phyloP scores from a whole-genome alignment of 23 tunicate genomes.

The Ascidia mentula region DNA sequence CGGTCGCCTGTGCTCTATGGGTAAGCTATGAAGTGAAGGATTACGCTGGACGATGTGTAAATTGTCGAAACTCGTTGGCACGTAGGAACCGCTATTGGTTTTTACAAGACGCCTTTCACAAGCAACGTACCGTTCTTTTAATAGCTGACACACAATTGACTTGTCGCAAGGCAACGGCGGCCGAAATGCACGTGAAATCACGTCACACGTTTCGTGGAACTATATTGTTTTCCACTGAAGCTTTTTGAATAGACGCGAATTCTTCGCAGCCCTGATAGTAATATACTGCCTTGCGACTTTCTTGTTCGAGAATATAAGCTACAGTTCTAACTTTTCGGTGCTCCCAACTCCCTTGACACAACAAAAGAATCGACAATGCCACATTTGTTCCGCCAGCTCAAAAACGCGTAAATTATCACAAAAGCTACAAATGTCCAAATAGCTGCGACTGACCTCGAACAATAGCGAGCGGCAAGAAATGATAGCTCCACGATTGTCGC shows the following conservation, averaged over 20 bases:
- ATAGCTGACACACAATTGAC: neutral
- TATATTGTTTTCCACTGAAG: too few relatives aligned
- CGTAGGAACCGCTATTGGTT: neutral
- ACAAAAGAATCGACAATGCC: too few relatives aligned
- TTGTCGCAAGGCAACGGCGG: slow-evolving; percentile 7
- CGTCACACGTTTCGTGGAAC: too few relatives aligned
- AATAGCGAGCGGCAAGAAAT: too few relatives aligned
- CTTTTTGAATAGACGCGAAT: too few relatives aligned
- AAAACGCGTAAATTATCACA: neutral
- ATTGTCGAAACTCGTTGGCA: neutral
- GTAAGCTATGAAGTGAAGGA: neutral
- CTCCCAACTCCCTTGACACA: too few relatives aligned
- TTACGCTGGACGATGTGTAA: neutral
- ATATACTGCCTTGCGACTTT: too few relatives aligned
- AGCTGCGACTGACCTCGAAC: too few relatives aligned
- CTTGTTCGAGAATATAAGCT: too few relatives aligned
- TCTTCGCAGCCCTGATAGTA: too few relatives aligned
- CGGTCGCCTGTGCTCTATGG: neutral
- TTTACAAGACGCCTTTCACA: neutral
- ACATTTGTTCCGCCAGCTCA: neutral
- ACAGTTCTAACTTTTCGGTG: too few relatives aligned
- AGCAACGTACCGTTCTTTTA: neutral
- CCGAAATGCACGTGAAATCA: neutral
- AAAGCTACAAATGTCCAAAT: neutral
- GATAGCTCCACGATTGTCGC: too few relatives aligned